Base-by-base conservation (phyloP, 2,797 vertebrate genomes). In the Enteromius afrohamiltoni region DNA sequence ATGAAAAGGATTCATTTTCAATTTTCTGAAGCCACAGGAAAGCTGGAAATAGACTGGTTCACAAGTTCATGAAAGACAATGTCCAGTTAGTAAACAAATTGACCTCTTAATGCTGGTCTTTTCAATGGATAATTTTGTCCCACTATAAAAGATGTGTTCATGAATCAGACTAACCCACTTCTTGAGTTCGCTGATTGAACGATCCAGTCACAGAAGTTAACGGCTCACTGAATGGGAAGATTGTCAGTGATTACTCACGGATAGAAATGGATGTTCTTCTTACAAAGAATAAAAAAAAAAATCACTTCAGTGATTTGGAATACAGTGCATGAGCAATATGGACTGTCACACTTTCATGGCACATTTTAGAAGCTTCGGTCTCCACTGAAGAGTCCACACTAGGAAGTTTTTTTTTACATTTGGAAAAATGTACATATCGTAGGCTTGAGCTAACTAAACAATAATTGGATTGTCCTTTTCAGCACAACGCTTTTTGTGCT, bases 101-200 rank as follows among this genome's bases (percentile, higher is more conserved):
- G 0, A 10, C 29, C 23, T 47, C 45, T 70, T 8, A 23, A 70
- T 40, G 17, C 6, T 9, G 40, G 42, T 70, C 31, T 70, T 45
- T 70, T 26, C 40, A 26, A 47, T 17, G 14, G 14, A 47, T 70
- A 7, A 1, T 26, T 47, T 70, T 37, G 23, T 69, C n/a, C 42
- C 6, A 42, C 11, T 26, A 7, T 47, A 13, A 70, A 47, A 26
- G n/a, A 45, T 70, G 19, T 21, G 4, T 40, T 67, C 19, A 26
- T 47, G n/a, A 70, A 70, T 70, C 68, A 70, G 40, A 45, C 6
- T 16, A 70, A 45, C 23, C 40, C 68, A 70, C 13, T 70, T 26
- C 40, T 16, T 2, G 23, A 47, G 40, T n/a, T 23, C 40, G 14
- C 40, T 23, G 40, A 69, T 45, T 69, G 4, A 69, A 69, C 5